phyloP scores from a whole-genome alignment of 1,140 invertebrate species.

The Zaprionus ghesquierei region DNA sequence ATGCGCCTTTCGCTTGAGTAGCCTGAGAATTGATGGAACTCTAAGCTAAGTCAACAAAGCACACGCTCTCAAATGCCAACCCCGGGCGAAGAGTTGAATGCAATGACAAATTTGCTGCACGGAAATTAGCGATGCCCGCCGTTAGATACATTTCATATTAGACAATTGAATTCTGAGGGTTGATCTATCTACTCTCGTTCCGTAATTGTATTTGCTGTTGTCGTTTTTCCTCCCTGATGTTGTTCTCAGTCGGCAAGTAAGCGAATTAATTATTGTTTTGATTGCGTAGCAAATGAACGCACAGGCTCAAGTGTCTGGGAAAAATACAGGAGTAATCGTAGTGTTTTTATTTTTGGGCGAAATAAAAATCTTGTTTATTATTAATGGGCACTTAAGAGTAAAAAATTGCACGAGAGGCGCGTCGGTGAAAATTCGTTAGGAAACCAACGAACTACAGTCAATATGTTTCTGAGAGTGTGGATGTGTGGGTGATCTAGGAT shows the following conservation, averaged over 20 bases:
- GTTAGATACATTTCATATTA: constrained; percentile 78
- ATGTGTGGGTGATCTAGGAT: constrained; percentile 27
- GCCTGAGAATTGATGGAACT: constrained; percentile 65
- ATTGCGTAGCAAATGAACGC: constrained; percentile 57
- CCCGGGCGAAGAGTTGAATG: constrained; percentile 24
- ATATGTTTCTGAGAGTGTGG: neutral
- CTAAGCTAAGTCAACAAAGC: constrained; percentile 36
- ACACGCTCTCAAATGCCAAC: constrained; percentile 23
- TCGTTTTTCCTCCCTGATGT: constrained; percentile 2
- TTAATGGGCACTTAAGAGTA: constrained; percentile 38
- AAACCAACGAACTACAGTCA: constrained; percentile 53
- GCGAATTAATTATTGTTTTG: constrained; percentile 79
- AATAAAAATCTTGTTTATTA: constrained; percentile 59
- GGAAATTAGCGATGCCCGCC: constrained; percentile 76
- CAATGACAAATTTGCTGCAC: constrained; percentile 74
- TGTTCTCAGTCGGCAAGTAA: constrained; percentile 44
- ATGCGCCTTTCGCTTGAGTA: constrained; percentile 69
- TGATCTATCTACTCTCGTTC: constrained; percentile 11
- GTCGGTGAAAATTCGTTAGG: constrained; percentile 75
- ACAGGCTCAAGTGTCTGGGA: constrained; percentile 61
- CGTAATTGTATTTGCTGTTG: constrained; percentile 9
- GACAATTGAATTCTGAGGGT: constrained; percentile 74
- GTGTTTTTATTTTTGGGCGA: constrained; percentile 20
- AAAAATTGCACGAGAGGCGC: constrained; percentile 22
- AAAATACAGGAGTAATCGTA: constrained; percentile 19